Conservation (phyloP, 2,888 invertebrate genomes). For the Deroplatys truncata region DNA sequence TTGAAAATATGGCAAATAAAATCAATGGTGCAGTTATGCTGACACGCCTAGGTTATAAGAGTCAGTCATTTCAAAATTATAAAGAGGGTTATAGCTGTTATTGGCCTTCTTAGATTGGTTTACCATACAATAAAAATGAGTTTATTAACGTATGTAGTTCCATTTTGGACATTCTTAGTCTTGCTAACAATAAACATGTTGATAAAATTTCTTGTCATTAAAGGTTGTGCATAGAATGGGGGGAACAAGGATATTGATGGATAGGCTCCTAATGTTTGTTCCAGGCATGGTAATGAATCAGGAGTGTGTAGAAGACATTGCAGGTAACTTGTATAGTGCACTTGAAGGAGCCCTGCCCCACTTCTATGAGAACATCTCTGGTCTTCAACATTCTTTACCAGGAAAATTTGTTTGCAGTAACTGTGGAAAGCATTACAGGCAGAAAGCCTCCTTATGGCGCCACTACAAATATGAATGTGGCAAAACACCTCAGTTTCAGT, state of each 20-base stretch:
- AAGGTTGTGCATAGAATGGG: not conserved
- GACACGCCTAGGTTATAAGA: too few relatives aligned
- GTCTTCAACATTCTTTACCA: not conserved
- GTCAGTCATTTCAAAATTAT: too few relatives aligned
- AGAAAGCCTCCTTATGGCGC: slow-evolving; percentile 24
- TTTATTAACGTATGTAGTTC: too few relatives aligned
- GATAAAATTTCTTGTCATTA: not conserved
- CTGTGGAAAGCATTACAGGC: slow-evolving; percentile 32
- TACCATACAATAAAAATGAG: too few relatives aligned
- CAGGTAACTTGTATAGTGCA: not conserved
- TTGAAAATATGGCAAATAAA: too few relatives aligned
- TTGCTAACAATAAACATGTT: not conserved
- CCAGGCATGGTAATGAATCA: not conserved
- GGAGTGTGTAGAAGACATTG: not conserved
- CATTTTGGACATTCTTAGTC: not conserved
- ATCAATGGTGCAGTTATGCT: too few relatives aligned
- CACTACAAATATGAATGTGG: slow-evolving; percentile 35
- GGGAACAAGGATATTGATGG: not conserved
- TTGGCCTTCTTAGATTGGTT: too few relatives aligned
- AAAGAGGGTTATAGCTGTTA: too few relatives aligned
- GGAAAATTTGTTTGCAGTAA: slow-evolving; percentile 28
- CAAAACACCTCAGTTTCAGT: slow-evolving; percentile 40
- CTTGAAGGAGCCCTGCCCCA: not conserved
- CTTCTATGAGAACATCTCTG: not conserved
- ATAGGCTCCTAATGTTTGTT: not conserved